Conservation (phyloP, 2,797 vertebrate species). For the Bucorvus abyssinicus region DNA sequence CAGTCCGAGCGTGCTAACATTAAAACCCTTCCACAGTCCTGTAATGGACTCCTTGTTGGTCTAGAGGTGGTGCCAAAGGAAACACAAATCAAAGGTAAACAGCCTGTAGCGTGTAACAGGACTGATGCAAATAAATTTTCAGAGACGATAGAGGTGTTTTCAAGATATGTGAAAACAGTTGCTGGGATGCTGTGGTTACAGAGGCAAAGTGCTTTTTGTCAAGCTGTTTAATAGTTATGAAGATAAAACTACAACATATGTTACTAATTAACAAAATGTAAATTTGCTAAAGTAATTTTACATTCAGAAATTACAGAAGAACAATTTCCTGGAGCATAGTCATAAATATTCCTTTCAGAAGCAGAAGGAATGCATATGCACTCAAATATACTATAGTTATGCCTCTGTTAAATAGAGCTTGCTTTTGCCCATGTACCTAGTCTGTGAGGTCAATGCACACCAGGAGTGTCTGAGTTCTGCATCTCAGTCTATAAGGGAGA, state of each 20-base stretch:
- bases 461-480: neutral
- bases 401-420: neutral
- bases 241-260: constrained; percentile 41
- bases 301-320: constrained; percentile 32
- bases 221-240: neutral
- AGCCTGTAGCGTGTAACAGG: neutral
- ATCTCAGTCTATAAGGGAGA: neutral
- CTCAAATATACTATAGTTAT: neutral
- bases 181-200: neutral
- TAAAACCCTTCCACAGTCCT: neutral
- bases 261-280: constrained; percentile 39
- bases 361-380: neutral
- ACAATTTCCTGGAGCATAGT: constrained; percentile 2
- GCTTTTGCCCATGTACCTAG: neutral
- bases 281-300: constrained; percentile 20
- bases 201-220: constrained; percentile 5
- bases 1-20: neutral
- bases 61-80: neutral
- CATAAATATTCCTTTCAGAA: constrained; percentile 18
- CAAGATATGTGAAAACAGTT: neutral
- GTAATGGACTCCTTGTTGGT: neutral
- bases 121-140: neutral
- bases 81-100: constrained; percentile 5
- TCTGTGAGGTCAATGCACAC: neutral
- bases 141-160: neutral